A percentile compares a stretch with the other conserved stretches of the same genome.
Conservation (phyloP, 1,140 invertebrate genomes). For the Musca domestica region DNA sequence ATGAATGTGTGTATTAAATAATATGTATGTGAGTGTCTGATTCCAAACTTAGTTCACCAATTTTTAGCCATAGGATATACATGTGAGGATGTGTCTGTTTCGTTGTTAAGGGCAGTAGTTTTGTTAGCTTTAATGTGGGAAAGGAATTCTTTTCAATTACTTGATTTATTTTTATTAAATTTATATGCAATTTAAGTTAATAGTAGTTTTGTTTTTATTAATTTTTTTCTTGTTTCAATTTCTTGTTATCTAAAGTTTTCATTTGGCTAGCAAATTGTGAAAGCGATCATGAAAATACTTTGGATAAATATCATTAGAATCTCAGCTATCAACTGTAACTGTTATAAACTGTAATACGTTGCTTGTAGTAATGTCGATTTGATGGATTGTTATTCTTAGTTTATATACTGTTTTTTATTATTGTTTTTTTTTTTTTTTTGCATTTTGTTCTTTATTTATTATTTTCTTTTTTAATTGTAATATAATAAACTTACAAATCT, state of each 20-base stretch:
- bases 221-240: neutral
- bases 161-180: conserved; percentile 1
- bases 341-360: no score
- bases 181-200: neutral
- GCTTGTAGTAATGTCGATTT: conserved; percentile 5
- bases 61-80: no score
- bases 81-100: no score
- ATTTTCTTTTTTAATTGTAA: conserved; percentile 9
- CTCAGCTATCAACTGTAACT: neutral
- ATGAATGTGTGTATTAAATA: no score
- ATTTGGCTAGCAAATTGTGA: neutral
- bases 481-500: conserved; percentile 2
- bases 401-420: neutral
- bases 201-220: neutral
- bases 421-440: neutral
- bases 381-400: neutral
- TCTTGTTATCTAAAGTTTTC: conserved; percentile 1
- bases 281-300: neutral
- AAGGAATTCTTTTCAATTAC: neutral
- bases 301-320: neutral
- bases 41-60: no score
- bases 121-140: no score
- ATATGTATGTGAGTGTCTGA: no score
- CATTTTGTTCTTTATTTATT: neutral
- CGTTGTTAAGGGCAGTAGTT: no score